Evolutionary conservation across 2,113 vertebrate genomes (phyloP).

Genomic region (Cebidichthys violaceus): DNA sequence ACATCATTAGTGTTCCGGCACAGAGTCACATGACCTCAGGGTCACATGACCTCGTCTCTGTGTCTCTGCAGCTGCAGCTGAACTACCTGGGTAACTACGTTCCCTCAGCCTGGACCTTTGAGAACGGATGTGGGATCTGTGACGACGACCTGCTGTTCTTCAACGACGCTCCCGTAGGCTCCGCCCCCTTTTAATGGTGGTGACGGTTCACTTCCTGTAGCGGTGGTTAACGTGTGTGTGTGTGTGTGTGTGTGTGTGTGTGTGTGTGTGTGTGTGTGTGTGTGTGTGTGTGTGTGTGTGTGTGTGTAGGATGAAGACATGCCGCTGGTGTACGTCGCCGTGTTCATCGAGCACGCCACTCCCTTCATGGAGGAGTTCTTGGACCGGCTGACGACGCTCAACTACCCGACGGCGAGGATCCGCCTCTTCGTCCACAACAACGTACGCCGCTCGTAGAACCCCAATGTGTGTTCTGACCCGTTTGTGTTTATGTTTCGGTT

Average conservation of each 20-base stretch:
- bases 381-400: slow-evolving; percentile 59
- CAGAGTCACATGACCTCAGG: neutral
- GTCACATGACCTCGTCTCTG: neutral
- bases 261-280: neutral
- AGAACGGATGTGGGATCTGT: slow-evolving; percentile 61
- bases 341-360: slow-evolving; percentile 67
- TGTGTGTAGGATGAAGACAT: slow-evolving; percentile 59
- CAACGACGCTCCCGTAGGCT: neutral
- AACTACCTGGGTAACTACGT: slow-evolving; percentile 78
- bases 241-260: neutral
- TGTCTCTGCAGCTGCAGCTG: slow-evolving; percentile 69
- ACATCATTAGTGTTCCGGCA: too few relatives aligned
- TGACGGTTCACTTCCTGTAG: neutral
- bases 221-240: neutral
- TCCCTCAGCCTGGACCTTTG: slow-evolving; percentile 67
- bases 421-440: slow-evolving; percentile 79
- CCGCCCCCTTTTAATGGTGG: neutral
- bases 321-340: slow-evolving; percentile 62
- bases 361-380: slow-evolving; percentile 79
- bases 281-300: neutral
- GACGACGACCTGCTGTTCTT: slow-evolving; percentile 67
- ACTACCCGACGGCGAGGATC: slow-evolving; percentile 52
- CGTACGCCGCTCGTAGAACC: neutral
- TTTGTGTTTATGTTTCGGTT: neutral
- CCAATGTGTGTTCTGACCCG: neutral